A percentile compares a stretch with the other conserved stretches of the same genome.
These are phyloP conservation scores for Potamilus streckersoni DNA, from an alignment of 1,140 invertebrate species.

Conservation along the genomic window DNA sequence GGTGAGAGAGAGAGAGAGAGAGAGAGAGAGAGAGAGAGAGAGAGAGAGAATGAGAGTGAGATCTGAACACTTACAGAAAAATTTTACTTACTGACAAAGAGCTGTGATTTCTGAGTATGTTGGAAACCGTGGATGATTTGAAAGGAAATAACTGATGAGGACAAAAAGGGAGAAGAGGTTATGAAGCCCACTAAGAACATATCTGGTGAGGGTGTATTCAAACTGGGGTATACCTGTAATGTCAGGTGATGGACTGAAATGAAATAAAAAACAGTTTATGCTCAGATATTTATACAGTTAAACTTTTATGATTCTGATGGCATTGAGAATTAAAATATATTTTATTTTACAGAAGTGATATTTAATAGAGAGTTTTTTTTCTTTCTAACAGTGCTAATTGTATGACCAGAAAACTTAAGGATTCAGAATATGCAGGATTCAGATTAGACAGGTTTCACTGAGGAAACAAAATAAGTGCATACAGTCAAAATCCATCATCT, in stretches of 20 bases:
- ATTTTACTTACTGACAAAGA: constrained; percentile 44
- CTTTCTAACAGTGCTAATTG: no score
- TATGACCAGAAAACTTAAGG: no score
- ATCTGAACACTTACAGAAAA: not conserved
- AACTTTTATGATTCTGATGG: not conserved
- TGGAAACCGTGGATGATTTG: constrained; percentile 64
- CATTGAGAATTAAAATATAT: no score
- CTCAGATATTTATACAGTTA: not conserved
- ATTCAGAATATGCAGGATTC: no score
- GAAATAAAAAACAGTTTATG: not conserved
- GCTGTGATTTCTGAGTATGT: constrained; percentile 47
- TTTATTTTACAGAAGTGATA: no score
- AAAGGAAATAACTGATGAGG: constrained; percentile 66
- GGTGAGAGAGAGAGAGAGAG: no score
- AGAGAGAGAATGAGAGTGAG: no score
- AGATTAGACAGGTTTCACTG: no score
- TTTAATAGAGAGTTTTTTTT: no score
- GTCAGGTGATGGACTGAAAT: constrained; percentile 52
- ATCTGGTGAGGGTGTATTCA: constrained; percentile 55
- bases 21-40: no score
- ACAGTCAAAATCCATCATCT: no score
- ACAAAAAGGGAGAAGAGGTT: constrained; percentile 65
- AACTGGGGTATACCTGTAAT: constrained; percentile 40
- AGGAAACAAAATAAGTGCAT: no score
- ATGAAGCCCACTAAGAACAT: constrained; percentile 58